Base-by-base conservation (phyloP, 1,140 invertebrate genomes). In the Saccostrea cuccullata region DNA sequence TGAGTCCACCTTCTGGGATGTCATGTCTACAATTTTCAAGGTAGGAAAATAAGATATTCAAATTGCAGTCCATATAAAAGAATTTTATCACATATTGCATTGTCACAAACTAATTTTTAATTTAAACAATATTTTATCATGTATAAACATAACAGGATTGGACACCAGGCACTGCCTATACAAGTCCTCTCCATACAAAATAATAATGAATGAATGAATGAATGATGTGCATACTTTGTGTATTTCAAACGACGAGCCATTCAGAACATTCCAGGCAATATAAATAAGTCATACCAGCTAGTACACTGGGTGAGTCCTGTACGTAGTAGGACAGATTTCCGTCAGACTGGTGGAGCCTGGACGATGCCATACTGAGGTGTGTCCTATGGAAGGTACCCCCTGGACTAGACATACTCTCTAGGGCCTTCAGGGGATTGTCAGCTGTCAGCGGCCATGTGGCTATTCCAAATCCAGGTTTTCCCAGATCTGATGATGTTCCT, bases 311-410 rank as follows among this genome's bases (percentile, higher is more conserved):
- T n/a, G 87, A 85, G 40, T 90, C 89, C 20, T 90, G 82, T 5
- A 90, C 89, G 85, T 88, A 82, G 70, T 90, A 90, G 1, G 89
- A 88, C 9, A 90, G 55, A 83, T 87, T 88, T 23, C 87, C 86
- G 20, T 88, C 89, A 20, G 89, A 88, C 30, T 82, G 86, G 70
- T 82, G 36, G 2, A 73, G 73, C n/a, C 55, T 82, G 23, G 60
- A 47, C 20, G 82, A 84, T 20, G 17, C 30, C 82, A 58, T n/a
- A 20, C 85, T 84, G 11, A 70, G 13, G 15, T 84, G n/a, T 23
- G 85, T 83, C 47, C 84, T 85, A 58, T 90, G 85, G 13, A 88
- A 55, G 47, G 86, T 86, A 15, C 84, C 89, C 26, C 60, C 82
- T 13, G 89, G 87, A 83, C 77, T 47, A 60, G 87, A 87, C 40